Conservation (phyloP, 1,140 invertebrate genomes). For the Drosophila ogumai region DNA sequence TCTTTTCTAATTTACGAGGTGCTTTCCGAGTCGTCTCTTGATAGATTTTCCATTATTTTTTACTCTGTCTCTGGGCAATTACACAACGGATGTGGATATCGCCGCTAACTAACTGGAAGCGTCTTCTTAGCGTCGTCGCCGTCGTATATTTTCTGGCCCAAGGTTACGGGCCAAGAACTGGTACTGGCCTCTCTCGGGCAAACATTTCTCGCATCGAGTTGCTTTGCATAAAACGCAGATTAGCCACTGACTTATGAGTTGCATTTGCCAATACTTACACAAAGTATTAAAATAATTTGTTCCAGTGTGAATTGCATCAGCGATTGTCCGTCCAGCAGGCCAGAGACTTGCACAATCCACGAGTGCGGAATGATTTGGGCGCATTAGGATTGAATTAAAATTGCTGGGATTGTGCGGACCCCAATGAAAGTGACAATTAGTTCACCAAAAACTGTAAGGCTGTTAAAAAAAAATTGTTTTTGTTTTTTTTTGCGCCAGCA, state of each 20-base stretch:
- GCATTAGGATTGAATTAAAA: constrained; percentile 81
- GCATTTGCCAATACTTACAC: constrained; percentile 36
- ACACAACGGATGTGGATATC: constrained; percentile 36
- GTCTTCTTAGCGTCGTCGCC: constrained; percentile 54
- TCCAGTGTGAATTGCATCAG: constrained; percentile 49
- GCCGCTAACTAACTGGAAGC: constrained; percentile 44
- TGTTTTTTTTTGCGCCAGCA: constrained; percentile 30
- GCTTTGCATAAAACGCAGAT: constrained; percentile 64
- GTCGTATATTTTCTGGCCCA: constrained; percentile 49
- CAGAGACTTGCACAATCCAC: constrained; percentile 58
- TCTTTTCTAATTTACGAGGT: background rate
- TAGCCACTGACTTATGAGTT: constrained; percentile 50
- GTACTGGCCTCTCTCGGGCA: constrained; percentile 65
- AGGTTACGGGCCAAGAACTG: constrained; percentile 67
- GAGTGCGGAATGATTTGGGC: constrained; percentile 57
- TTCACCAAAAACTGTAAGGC: constrained; percentile 43
- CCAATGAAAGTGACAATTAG: constrained; percentile 81
- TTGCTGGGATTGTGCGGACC: constrained; percentile 73
- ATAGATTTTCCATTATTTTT: background rate
- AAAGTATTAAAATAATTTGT: constrained; percentile 49
- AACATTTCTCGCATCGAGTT: constrained; percentile 30
- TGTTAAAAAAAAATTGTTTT: constrained; percentile 37
- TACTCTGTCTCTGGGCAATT: constrained; percentile 41
- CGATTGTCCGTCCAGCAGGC: background rate
- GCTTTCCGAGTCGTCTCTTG: background rate